Evolutionary conservation across 2,113 vertebrate species (phyloP), one percentile per base, ranked within the genome.

Genomic region (Lepus timidus): DNA sequence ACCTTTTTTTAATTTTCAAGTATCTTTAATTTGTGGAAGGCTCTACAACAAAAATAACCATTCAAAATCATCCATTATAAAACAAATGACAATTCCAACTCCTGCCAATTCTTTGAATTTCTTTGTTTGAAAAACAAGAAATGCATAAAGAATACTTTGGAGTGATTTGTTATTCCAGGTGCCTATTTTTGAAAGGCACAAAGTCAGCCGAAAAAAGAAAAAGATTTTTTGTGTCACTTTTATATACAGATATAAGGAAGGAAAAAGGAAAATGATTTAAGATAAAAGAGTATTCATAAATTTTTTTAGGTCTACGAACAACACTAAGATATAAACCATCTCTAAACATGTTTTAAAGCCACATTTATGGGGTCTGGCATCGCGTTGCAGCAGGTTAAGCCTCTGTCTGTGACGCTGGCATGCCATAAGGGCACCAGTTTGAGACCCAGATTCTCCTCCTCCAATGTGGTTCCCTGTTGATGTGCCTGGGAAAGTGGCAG

Each of bases 151-250:
- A 94, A 95, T 67, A 9, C 19, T 61, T 96, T 80, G 0, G 5
- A 36, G 17, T 64, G 93, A 97, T 95, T 97, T 96, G 95, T 97
- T 80, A 97, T 22, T 95, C 19, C 96, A 68, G 39, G 17, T 92
- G 71, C 20, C n/a, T 16, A 14, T 68, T 33, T 81, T 83, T 17
- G 74, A 96, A 95, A 95, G 44, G 0, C 96, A 65, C 70, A 93
- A 89, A 93, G 70, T 93, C 93, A 97, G 95, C 49, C 86, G 20
- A 44, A 44, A 44, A 44, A 44, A 44, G 44, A 44, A 44, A 44
- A 44, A 44, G 44, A 44, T 83, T 29, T 88, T n/a, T 8, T 55
- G 44, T 93, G n/a, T 19, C 20, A 14, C 36, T 95, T 44, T 44
- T 44, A 44, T 82, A 92, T 36, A 89, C 4, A 85, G 44, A 90